A percentile compares a stretch with the other conserved stretches of the same genome.
These are phyloP conservation scores for Hylomyscus alleni DNA, from an alignment of 2,797 vertebrate genomes.

Conservation along the genomic window DNA sequence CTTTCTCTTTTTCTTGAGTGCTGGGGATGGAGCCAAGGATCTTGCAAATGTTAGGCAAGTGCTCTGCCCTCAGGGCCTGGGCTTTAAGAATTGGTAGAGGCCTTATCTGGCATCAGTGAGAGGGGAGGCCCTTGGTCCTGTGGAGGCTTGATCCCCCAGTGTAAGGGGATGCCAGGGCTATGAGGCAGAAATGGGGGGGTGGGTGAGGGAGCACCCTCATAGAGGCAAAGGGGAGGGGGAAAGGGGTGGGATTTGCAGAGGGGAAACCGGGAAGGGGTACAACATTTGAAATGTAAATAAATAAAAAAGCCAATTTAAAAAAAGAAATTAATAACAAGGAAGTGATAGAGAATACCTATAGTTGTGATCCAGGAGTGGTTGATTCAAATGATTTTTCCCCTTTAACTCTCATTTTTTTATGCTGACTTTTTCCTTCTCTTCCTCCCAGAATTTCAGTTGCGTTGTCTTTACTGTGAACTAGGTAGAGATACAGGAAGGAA, in stretches of 20 bases:
- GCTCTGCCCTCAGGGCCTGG: background rate
- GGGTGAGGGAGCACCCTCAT: no score
- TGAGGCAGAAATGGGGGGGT: no score
- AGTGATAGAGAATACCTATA: background rate
- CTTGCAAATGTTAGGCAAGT: background rate
- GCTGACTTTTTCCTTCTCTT: background rate
- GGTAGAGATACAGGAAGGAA: background rate
- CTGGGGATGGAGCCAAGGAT: background rate
- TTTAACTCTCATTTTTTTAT: background rate
- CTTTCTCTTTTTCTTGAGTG: background rate
- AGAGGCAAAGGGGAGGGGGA: no score
- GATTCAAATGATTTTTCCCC: background rate
- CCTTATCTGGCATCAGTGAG: no score
- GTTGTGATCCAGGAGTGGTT: background rate
- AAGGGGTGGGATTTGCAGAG: no score
- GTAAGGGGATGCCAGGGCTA: no score
- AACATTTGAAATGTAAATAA: no score
- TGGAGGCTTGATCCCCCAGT: no score
- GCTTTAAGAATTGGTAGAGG: background rate
- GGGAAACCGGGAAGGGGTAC: no score
- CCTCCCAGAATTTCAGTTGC: background rate
- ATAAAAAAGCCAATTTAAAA: no score
- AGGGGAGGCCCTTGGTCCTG: no score
- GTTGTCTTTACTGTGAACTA: background rate
- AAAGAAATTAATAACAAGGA: background rate